Base-by-base conservation (phyloP, 2,888 invertebrate genomes). In the Embidobia sp. region DNA sequence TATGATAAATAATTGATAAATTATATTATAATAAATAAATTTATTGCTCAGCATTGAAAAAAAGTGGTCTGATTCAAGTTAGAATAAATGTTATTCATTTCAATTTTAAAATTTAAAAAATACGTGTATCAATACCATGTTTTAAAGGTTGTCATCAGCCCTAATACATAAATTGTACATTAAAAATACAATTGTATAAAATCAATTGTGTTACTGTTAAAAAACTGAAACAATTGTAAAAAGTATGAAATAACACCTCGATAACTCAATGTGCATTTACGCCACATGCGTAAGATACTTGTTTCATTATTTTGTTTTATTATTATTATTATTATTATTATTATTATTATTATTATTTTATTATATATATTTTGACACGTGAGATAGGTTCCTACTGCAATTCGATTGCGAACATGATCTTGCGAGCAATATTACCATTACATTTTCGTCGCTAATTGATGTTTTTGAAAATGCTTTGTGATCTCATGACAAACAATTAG, bases 391-490 rank as follows among this genome's bases (percentile, higher is more conserved):
- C 84, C 85, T 85, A 84, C 42, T 79, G 75, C 82, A 80, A 84
- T 84, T 80, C 76, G 78, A 74, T 83, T 79, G 81, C 73, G 77
- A 73, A 80, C 73, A 78, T 46, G 35, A 66, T 18, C 27, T 15
- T 51, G 13, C 27, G 44, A 51, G 26, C 31, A 37, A 26, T 46
- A 40, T 55, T 51, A 26, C 27, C 29, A 33, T 59, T 59, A 19
- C 35, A 22, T 59, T 76, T 70, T 67, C 31, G 35, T 77, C 63
- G 66, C 76, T 57, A 46, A 76, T 80, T 64, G 82, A 85, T 85
- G 83, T 85, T 85, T 85, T 79, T 85, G 83, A 85, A 86, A 86
- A 86, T 83, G 86, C 86, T 86, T 84, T 80, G 84, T 79, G 84
- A 86, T 85, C 85, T 86, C 84, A 80, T 79, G 79, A 79, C 78